Base-by-base conservation (phyloP, 2,797 vertebrate genomes). In the Gila robusta region DNA sequence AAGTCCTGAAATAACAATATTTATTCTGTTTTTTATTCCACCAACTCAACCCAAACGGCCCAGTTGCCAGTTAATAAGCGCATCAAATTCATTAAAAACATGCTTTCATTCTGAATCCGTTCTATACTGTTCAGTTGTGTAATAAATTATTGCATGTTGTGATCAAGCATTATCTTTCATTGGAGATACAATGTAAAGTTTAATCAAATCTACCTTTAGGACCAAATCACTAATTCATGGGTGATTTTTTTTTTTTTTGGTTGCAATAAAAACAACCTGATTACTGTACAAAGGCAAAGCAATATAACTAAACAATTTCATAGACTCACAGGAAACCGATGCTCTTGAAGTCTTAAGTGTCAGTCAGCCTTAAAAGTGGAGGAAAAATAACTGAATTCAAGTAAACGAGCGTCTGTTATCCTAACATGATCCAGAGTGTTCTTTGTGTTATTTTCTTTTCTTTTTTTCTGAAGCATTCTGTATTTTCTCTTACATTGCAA, bases 191-290 rank as follows among this genome's bases (percentile, higher is more conserved):
- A 67, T 41, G 23, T 3, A 37, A 56, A 23, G 3, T 78, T n/a
- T 39, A 26, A 19, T 21, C 6, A 32, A 2, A 81, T 35, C 44
- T 52, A 67, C 62, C 79, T 80, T 59, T 62, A 62, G n/a, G 26
- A 21, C 16, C 74, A 8, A 21, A n/a, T 2, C 74, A n/a, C 23
- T 19, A 5, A 39, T 41, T 21, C 11, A 44, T 16, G 5, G 14
- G 26, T 16, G 62, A 16, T 47, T 14, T 66, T 66, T 7, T 2
- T 0, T 28, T 28, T 1, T 21, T 17, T 7, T 14, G 47, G 6
- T 56, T n/a, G 35, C 74, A 56, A 77, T 56, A 59, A 79, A 62
- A 79, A 64, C 77, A 44, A 4, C 54, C 16, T 62, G 56, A 28
- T 64, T 7, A 19, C 16, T 19, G 12, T 44, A 39, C 52, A 56